Percentiles rank a stretch among this genome's conserved stretches.
phyloP scores from a whole-genome alignment of 2,113 vertebrate genomes.

The Campylomormyrus numenius region DNA sequence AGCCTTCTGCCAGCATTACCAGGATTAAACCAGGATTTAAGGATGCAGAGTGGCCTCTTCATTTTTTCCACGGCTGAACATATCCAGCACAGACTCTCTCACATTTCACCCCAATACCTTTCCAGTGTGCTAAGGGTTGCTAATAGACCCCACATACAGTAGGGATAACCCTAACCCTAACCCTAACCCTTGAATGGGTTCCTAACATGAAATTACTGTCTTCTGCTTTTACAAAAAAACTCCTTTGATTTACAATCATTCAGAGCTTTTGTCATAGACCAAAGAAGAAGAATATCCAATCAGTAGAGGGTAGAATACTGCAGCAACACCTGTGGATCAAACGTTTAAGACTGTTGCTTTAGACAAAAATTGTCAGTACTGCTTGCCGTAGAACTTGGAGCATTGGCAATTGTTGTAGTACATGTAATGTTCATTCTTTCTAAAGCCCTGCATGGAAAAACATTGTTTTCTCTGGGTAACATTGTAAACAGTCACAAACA shows the following conservation, averaged over 20 bases:
- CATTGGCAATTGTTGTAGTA: too few species aligned
- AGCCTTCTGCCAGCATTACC: too few species aligned
- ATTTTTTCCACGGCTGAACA: neutral
- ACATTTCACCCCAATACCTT: neutral
- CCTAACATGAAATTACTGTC: neutral
- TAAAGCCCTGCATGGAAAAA: neutral
- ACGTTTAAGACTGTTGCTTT: neutral
- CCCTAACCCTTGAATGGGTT: neutral
- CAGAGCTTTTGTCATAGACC: neutral
- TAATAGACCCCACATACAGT: neutral
- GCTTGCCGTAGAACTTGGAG: neutral
- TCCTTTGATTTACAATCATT: neutral
- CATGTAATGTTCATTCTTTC: neutral
- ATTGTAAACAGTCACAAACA: neutral
- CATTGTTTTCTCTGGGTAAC: neutral
- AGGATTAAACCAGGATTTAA: too few species aligned
- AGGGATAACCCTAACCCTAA: neutral
- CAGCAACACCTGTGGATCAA: neutral
- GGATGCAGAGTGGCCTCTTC: too few species aligned
- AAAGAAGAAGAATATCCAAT: neutral
- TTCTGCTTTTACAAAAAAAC: neutral
- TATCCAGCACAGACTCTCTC: conserved; percentile 13
- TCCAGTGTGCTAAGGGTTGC: neutral
- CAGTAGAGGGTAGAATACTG: neutral
- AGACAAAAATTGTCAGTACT: neutral